Percentiles rank a stretch among this genome's conserved stretches.
Evolutionary conservation across 2,888 invertebrate genomes (phyloP).

Genomic region (Linyphia triangularis): DNA sequence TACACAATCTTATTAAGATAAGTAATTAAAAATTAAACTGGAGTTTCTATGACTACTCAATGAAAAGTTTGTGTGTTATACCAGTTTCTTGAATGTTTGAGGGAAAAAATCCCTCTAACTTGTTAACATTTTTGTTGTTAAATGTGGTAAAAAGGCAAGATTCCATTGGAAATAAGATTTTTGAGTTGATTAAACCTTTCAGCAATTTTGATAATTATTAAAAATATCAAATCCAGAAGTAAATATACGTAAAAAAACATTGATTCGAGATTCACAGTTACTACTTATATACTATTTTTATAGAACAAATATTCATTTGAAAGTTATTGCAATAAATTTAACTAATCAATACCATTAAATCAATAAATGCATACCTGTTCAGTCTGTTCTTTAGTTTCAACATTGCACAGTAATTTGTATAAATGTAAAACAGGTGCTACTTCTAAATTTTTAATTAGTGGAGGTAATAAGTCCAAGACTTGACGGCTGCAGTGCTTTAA

Average conservation of each 20-base stretch:
- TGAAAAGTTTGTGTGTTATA: too few species aligned
- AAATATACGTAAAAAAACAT: not conserved
- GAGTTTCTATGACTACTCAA: too few species aligned
- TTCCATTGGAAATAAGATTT: too few species aligned
- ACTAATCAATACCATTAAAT: not conserved
- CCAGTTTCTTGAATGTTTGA: too few species aligned
- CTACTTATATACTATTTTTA: not conserved
- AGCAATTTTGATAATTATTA: too few species aligned
- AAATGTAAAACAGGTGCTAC: slow-evolving; percentile 93
- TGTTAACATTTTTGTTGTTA: too few species aligned
- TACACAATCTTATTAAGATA: too few species aligned
- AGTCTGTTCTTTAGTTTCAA: slow-evolving; percentile 94
- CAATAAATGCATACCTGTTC: slow-evolving; percentile 85
- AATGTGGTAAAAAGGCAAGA: too few species aligned
- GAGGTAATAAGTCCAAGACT: slow-evolving; percentile 93
- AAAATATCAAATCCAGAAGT: not conserved
- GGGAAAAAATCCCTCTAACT: too few species aligned
- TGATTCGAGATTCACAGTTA: not conserved
- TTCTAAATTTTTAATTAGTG: slow-evolving; percentile 93
- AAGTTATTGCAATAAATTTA: not conserved
- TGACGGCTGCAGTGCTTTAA: slow-evolving; percentile 96
- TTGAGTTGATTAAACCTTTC: too few species aligned
- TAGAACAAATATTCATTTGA: not conserved
- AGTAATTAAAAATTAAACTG: too few species aligned
- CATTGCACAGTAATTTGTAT: slow-evolving; percentile 89